Conservation (phyloP, 2,797 vertebrate genomes). For the Gymnoscopelus braueri region DNA sequence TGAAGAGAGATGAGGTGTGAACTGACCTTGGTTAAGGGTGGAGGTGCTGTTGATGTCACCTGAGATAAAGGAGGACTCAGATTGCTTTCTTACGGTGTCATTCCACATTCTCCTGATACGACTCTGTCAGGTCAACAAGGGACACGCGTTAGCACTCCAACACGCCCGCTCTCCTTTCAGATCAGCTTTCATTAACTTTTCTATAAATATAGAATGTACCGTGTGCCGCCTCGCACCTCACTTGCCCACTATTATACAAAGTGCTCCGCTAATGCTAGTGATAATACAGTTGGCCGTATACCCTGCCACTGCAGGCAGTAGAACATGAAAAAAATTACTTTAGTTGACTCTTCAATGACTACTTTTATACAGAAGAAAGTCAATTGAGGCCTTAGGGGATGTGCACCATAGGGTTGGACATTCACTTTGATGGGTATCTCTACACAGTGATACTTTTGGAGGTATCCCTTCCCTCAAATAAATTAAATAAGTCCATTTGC, state of each 20-base stretch:
- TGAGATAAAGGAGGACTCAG: constrained; percentile 99
- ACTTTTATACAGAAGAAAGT: constrained; percentile 9
- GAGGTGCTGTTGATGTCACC: constrained; percentile 99
- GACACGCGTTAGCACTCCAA: constrained; percentile 74
- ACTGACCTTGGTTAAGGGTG: constrained; percentile 99
- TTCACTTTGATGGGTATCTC: constrained; percentile 20
- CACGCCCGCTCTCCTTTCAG: constrained; percentile 57
- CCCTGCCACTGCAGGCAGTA: not conserved
- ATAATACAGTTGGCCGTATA: not conserved
- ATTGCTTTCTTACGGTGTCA: constrained; percentile 99
- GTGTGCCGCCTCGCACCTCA: constrained; percentile 1
- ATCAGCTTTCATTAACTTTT: constrained; percentile 57
- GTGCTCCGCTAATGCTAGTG: not conserved
- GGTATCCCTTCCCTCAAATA: constrained; percentile 8
- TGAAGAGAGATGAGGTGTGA: constrained; percentile 71
- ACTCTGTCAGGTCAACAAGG: constrained; percentile 91
- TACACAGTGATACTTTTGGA: constrained; percentile 23
- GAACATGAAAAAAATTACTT: constrained; percentile 11
- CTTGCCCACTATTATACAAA: not conserved
- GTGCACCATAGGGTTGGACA: constrained; percentile 5
- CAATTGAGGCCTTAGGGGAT: not conserved
- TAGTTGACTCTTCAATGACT: constrained; percentile 27
- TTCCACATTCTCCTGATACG: constrained; percentile 99
- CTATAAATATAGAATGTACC: constrained; percentile 3
- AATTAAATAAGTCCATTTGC: constrained; percentile 17